Percentiles rank a stretch among this genome's conserved stretches.
Evolutionary conservation across 2,797 vertebrate species (phyloP).

Genomic region (Florisuga fusca): DNA sequence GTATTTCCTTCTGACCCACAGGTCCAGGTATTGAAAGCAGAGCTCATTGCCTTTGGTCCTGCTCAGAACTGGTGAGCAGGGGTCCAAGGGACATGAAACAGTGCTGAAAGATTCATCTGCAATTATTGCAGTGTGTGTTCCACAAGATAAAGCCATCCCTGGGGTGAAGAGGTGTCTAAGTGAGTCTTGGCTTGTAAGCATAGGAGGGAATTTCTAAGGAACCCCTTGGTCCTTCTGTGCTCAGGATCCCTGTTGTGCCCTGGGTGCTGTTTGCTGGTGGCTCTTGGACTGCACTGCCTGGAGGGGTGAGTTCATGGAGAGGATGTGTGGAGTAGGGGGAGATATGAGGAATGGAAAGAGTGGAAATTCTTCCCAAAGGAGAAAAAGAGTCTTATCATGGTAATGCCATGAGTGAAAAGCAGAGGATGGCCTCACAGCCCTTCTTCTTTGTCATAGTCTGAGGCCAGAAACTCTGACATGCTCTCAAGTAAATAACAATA

Average conservation of each 20-base stretch:
- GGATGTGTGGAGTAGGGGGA: not conserved
- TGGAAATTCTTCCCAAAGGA: not conserved
- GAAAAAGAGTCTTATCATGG: not conserved
- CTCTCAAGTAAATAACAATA: not conserved
- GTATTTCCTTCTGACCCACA: not conserved
- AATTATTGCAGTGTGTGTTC: accelerated
- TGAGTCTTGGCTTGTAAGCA: not conserved
- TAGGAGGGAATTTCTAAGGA: not conserved
- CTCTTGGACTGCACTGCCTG: not conserved
- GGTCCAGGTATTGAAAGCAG: not conserved
- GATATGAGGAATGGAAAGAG: accelerated
- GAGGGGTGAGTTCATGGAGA: accelerated
- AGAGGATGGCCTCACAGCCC: not conserved
- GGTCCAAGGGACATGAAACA: not conserved
- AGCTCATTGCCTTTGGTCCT: not conserved
- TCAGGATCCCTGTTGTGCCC: accelerated
- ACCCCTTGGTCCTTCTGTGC: too few species aligned
- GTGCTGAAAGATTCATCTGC: not conserved
- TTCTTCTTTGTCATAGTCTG: not conserved
- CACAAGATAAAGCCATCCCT: accelerated
- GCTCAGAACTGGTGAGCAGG: not conserved
- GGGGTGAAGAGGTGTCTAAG: not conserved
- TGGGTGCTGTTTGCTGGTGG: not conserved
- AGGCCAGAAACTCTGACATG: not conserved
- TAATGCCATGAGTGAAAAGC: not conserved